These are phyloP conservation scores for Hoplodrina ambigua DNA, from an alignment of 2,888 invertebrate species.

Conservation along the genomic window DNA sequence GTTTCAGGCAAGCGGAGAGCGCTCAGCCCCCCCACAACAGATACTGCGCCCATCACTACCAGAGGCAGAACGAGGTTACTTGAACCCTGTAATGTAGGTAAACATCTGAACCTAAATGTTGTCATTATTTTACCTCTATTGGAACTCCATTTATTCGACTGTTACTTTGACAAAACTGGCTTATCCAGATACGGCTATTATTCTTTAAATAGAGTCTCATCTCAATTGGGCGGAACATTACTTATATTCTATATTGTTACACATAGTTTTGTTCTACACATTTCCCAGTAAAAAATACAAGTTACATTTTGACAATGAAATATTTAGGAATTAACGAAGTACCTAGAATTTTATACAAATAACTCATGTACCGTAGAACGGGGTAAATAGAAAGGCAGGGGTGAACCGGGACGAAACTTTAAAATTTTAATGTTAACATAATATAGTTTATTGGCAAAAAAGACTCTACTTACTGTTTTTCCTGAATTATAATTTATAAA, in stretches of 20 bases:
- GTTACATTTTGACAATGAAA: no score
- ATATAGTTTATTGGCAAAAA: no score
- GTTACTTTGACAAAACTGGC: not conserved
- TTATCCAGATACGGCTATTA: not conserved
- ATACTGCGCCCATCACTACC: constrained; percentile 95
- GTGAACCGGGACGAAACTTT: no score
- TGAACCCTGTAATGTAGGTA: constrained; percentile 91
- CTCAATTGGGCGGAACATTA: not conserved
- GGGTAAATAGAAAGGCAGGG: no score
- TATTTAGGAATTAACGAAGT: not conserved
- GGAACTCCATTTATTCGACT: not conserved
- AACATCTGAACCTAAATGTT: not conserved
- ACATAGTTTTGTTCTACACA: not conserved
- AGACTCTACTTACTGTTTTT: no score
- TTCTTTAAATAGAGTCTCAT: constrained; percentile 1
- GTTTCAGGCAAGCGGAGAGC: constrained; percentile 96
- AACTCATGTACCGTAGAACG: no score
- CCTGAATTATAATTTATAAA: no score
- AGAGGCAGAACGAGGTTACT: constrained; percentile 95
- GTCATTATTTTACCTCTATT: not conserved
- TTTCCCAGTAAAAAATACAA: not conserved
- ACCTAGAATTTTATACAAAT: no score
- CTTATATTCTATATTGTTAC: not conserved
- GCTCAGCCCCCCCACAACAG: constrained; percentile 95
- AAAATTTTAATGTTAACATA: no score